Conservation (phyloP, 2,888 invertebrate genomes). For the Myopa tessellatipennis region DNA sequence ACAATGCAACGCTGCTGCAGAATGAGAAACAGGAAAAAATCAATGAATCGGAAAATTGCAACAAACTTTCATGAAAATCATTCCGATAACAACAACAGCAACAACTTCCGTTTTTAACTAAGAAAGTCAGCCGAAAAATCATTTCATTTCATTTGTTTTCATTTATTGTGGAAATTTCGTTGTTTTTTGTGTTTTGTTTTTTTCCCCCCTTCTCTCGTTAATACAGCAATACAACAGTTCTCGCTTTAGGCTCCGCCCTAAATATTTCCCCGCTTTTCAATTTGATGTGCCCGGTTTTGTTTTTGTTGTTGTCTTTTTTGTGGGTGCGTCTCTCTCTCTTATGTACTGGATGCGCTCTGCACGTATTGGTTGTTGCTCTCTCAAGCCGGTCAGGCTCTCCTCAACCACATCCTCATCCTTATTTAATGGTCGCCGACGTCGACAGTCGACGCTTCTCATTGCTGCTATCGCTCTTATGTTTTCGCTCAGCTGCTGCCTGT, state of each 20-base stretch:
- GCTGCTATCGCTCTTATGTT: not conserved
- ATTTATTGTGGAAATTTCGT: not conserved
- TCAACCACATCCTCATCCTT: too few relatives aligned
- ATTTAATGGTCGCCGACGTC: not conserved
- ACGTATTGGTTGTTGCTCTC: constrained; percentile 41
- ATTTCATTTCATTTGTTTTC: not conserved
- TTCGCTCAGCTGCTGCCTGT: not conserved
- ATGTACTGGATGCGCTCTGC: constrained; percentile 38
- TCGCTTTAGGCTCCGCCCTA: constrained; percentile 6
- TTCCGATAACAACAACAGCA: constrained; percentile 10
- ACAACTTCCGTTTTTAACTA: constrained; percentile 2
- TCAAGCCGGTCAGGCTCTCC: constrained; percentile 38
- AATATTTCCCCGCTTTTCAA: constrained; percentile 2
- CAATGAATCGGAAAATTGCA: constrained; percentile 24
- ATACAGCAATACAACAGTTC: too few relatives aligned
- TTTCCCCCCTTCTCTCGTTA: not conserved
- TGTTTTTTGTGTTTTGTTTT: not conserved
- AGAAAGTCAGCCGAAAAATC: constrained; percentile 1
- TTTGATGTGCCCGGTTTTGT: not conserved
- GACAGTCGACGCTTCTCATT: not conserved
- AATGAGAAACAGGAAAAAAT: not conserved
- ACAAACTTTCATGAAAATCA: constrained; percentile 8
- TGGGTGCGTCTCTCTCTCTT: constrained; percentile 15
- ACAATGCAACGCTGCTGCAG: not conserved
- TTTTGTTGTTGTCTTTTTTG: too few relatives aligned